Evolutionary conservation across 37 sponge, comb jelly and placozoan species (phyloP), one percentile per base, ranked within the genome.

Genomic region (Beroe ovata): DNA sequence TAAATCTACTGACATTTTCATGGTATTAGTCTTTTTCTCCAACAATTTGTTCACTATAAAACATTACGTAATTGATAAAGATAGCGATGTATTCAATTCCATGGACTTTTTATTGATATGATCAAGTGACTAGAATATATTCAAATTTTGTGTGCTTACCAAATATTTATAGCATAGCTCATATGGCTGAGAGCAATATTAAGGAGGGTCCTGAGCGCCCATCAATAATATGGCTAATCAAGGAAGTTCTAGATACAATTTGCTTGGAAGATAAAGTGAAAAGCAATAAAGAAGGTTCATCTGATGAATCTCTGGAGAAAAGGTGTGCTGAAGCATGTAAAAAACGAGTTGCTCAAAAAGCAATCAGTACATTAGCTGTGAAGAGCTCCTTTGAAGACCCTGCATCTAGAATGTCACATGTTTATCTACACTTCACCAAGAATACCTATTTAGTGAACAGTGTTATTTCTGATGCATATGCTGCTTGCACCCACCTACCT

Each of bases 211-310:
- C 84, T 11, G 84, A 77, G 22, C 41, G 84, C 3, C 84, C 84
- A 6, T 77, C 84, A 25, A 77, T 77, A 1, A 77, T 23, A 39
- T 77, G 84, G 84, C 41, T 77, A n/a, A 42, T 77, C 23, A 77
- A 77, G 23, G 84, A 77, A 77, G 84, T 77, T 39, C 38, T 77
- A 28, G 84, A 77, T 25, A 36, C 42, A 26, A 25, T 77, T 11
- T 77, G 84, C 33, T 42, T 77, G 84, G 84, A 77, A 42, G 84
- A 77, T 41, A 77, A 77, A 42, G 84, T 77, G 16, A 39, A 42
- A n/a, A 77, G 54, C 42, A 77, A 77, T 35, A 77, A 77, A 23
- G 84, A 77, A 40, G 84, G 84, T 4, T 77, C 84, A 1, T 39
- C 42, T 77, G 84, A 77, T 6, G 84, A 77, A 16, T 77, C 84